Percentiles rank a stretch among this genome's conserved stretches.
phyloP scores from a whole-genome alignment of 2,888 invertebrate genomes.

The Tillus elongatus region DNA sequence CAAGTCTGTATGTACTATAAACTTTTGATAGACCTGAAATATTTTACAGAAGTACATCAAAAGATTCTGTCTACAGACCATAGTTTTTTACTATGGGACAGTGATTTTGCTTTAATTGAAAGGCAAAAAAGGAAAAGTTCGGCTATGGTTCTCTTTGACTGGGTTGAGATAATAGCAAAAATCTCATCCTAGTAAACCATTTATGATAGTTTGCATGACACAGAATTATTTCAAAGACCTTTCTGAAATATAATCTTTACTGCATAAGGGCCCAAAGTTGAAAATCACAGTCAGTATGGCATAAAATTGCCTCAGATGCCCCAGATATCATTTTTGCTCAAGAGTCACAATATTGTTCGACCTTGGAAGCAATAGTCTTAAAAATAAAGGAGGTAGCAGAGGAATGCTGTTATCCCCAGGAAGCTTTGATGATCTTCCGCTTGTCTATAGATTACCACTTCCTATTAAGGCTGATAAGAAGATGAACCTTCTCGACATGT shows the following conservation, averaged over 20 bases:
- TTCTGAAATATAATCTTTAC: neutral
- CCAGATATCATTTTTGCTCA: neutral
- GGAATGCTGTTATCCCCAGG: neutral
- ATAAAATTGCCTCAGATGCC: neutral
- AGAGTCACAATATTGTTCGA: constrained; percentile 1
- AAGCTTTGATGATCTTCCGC: constrained; percentile 1
- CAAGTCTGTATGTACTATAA: too few species aligned
- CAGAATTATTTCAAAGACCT: constrained; percentile 1
- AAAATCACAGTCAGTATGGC: neutral
- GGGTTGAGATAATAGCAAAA: neutral
- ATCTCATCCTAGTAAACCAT: neutral
- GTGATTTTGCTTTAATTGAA: constrained; percentile 2
- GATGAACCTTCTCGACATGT: neutral
- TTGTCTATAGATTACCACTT: neutral
- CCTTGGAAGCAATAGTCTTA: neutral
- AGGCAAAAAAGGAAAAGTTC: neutral
- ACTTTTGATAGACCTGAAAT: constrained; percentile 5
- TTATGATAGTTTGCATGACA: neutral
- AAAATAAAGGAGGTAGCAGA: neutral
- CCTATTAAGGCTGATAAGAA: neutral
- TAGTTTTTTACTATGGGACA: neutral
- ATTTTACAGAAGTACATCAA: constrained; percentile 5
- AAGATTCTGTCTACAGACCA: constrained; percentile 5
- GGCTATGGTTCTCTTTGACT: neutral
- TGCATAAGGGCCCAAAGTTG: constrained; percentile 2